phyloP scores from a whole-genome alignment of 2,113 vertebrate species.

The Spilogale gracilis region DNA sequence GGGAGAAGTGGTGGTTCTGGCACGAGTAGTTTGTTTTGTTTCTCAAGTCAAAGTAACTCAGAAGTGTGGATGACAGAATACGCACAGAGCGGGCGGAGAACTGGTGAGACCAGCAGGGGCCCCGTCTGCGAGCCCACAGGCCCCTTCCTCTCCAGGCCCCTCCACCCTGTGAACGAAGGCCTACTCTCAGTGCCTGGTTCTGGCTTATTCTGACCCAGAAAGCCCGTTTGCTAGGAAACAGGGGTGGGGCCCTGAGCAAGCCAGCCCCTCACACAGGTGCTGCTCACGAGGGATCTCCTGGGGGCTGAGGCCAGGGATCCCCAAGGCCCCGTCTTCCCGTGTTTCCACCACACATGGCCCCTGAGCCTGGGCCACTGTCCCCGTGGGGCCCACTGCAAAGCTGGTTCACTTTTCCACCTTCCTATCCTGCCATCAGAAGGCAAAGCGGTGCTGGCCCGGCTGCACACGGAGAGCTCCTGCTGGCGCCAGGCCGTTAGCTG shows the following conservation, averaged over 20 bases:
- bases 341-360: not conserved
- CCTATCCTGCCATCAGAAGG: not conserved
- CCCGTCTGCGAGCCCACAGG: fast-evolving
- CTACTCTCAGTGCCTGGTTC: not conserved
- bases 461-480: not conserved
- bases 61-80: not conserved
- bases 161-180: not conserved
- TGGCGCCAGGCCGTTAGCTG: not conserved
- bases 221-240: not conserved
- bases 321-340: not conserved
- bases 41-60: not conserved
- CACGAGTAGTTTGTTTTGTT: not conserved
- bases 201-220: not conserved
- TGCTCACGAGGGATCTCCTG: not conserved
- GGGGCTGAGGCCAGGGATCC: not conserved
- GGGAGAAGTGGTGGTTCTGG: not conserved
- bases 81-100: not conserved
- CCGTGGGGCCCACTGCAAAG: not conserved
- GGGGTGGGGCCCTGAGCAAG: not conserved
- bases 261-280: not conserved
- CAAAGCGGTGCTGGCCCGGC: too few species aligned
- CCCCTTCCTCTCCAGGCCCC: not conserved
- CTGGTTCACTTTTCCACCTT: not conserved
- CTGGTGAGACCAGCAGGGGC: not conserved
- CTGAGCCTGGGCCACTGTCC: not conserved